Base-by-base conservation (phyloP, 2,888 invertebrate genomes). In the Rhamphomyia laevipes region DNA sequence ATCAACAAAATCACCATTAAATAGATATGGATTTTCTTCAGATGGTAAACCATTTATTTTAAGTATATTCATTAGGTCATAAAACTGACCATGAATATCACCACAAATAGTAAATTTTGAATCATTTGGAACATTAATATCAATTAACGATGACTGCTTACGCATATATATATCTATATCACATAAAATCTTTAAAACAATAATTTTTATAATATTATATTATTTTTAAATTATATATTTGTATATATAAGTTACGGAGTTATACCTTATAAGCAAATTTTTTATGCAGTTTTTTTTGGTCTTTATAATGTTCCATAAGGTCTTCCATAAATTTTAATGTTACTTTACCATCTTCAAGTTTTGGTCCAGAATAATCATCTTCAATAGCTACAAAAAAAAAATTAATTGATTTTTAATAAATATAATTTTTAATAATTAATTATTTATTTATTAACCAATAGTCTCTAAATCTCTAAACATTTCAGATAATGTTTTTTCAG, bases 1-100 rank as follows among this genome's bases (percentile, higher is more conserved):
- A 72, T 99, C 99, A 16, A 99, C 99, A 71, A 99, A 99, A 74
- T 99, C 99, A 52, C 97, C 97, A 70, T 99, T 99, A 72, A 99
- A 99, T 58, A 99, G 74, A 73, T 96, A 99, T 47, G 97, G 97
- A 75, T 99, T 99, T 27, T 81, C 81, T 66, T 86, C 58, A 1
- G 94, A 93, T 9, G 99, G 99, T 52, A 91, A 73, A n/a, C 96
- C 97, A 67, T 99, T 99, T 56, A 96, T 77, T 61, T 91, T 78
- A 72, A 99, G 99, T 62, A 99, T 94, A 71, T 99, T 95, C 80
- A 96, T 82, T 53, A 99, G 76, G 73, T 99, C 99, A 67, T 93
- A 99, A 76, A 83, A 99, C 73, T 99, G 99, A 48, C 99, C 99
- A 67, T 99, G 99, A 57, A 99, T 91, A 71, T 99, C 97, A 12